Evolutionary conservation across 2,113 vertebrate species (phyloP), one percentile per base, ranked within the genome.

Genomic region (Chaenocephalus aceratus): DNA sequence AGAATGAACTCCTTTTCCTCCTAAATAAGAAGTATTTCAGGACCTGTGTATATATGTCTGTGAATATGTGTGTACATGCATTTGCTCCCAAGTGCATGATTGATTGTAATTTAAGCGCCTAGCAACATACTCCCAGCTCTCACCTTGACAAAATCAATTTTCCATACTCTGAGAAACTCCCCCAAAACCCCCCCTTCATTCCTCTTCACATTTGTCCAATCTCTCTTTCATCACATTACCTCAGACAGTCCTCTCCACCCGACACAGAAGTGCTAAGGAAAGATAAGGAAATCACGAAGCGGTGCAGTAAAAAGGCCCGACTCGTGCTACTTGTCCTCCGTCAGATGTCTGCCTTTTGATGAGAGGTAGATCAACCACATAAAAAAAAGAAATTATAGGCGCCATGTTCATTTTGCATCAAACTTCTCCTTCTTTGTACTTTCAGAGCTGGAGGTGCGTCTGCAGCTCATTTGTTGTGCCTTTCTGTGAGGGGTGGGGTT

Each of bases 81-180:
- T 85, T 53, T 52, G 14, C 52, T 51, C n/a, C 23, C 10, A 21
- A 26, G 10, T 2, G 0, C 46, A 36, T 54, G 79, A 71, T 53
- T 41, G 79, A 89, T 83, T 68, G 52, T 49, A 66, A 78, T 78
- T 75, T 30, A 79, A 71, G 51, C 18, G 15, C 68, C 73, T 23
- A 77, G 67, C 79, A 71, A 6, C 68, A 6, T 15, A 41, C 44
- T 63, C 77, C n/a, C 34, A 6, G 26, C 65, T 67, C 52, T 79
- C 52, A 70, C 75, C 78, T 82, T 76, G 59, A 82, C 63, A 41
- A 53, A 54, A 82, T 84, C 63, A 71, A 79, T 84, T 53, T 65
- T 79, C 73, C 9, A 59, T 58, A 68, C 36, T n/a, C 12, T 15
- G 18, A 60, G 30, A 52, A 36, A 34, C 30, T 5, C 49, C 30